Evolutionary conservation across 92 coral and sea anemone species (phyloP).

Genomic region (Epizoanthus stellaris): DNA sequence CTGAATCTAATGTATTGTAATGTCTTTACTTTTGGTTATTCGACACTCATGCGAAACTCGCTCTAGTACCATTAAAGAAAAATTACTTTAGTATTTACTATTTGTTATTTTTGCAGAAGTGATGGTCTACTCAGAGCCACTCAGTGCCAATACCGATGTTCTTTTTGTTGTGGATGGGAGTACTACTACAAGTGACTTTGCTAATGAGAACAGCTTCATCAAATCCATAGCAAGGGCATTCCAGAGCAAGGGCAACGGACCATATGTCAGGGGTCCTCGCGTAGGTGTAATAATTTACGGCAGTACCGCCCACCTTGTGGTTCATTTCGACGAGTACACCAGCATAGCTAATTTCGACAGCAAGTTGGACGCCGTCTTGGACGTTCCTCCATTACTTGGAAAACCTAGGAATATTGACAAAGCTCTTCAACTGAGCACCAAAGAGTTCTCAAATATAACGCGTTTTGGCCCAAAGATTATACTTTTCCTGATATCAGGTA

Average conservation of each 20-base stretch:
- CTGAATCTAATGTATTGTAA: no score
- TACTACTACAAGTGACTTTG: constrained; percentile 18
- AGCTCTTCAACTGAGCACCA: constrained; percentile 16
- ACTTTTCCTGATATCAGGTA: constrained; percentile 15
- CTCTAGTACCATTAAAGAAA: no score
- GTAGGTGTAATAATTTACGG: constrained; percentile 57
- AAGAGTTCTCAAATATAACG: constrained; percentile 9
- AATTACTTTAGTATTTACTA: no score
- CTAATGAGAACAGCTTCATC: constrained; percentile 27
- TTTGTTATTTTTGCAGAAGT: constrained; percentile 17
- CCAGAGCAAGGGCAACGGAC: constrained; percentile 11
- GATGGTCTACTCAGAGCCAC: constrained; percentile 17
- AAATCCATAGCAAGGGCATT: constrained; percentile 32
- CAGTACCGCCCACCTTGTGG: background rate
- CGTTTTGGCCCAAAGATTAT: constrained; percentile 1
- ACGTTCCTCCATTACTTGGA: background rate
- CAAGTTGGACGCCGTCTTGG: background rate
- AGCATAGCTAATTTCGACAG: background rate
- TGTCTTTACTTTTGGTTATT: no score
- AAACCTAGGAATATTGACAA: background rate
- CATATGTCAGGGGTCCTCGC: constrained; percentile 25
- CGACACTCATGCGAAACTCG: no score
- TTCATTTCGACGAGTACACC: constrained; percentile 1
- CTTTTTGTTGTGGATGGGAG: constrained; percentile 48
- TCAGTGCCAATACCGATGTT: constrained; percentile 25